Evolutionary conservation across 2,888 invertebrate genomes (phyloP).

Genomic region (Homarus gammarus): DNA sequence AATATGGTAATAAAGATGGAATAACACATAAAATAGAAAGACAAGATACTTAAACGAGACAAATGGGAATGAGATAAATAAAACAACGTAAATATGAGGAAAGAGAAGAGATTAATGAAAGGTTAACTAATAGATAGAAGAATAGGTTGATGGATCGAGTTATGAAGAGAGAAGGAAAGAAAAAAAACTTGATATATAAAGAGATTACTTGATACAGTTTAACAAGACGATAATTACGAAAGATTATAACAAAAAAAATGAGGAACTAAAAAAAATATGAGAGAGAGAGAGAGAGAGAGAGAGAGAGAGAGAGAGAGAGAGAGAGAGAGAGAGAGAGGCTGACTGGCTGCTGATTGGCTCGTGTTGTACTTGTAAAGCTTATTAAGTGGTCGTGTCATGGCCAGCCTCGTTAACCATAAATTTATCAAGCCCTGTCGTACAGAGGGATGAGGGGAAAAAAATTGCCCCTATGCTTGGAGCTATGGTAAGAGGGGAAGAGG

Average conservation of each 20-base stretch:
- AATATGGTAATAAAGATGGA: too few relatives aligned
- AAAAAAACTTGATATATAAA: too few relatives aligned
- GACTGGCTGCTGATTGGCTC: neutral
- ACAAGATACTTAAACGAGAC: too few relatives aligned
- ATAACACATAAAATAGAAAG: too few relatives aligned
- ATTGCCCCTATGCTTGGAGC: neutral
- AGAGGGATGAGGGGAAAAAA: neutral
- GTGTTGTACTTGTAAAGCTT: neutral
- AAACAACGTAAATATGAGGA: neutral
- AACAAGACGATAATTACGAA: too few relatives aligned
- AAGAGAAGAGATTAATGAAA: neutral
- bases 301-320: constrained; percentile 6
- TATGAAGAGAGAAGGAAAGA: constrained; percentile 2
- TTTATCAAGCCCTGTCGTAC: neutral
- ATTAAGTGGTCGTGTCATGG: constrained; percentile 1
- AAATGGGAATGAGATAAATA: too few relatives aligned
- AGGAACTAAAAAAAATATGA: neutral
- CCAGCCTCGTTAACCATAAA: neutral
- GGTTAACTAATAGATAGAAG: too few relatives aligned
- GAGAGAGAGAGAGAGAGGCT: constrained; percentile 1
- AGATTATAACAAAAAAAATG: too few relatives aligned
- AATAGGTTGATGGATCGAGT: neutral
- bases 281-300: constrained; percentile 5
- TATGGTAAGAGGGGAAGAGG: neutral
- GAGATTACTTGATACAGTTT: too few relatives aligned